Evolutionary conservation across 1,140 invertebrate species (phyloP).

Genomic region (Micrasema minimum): DNA sequence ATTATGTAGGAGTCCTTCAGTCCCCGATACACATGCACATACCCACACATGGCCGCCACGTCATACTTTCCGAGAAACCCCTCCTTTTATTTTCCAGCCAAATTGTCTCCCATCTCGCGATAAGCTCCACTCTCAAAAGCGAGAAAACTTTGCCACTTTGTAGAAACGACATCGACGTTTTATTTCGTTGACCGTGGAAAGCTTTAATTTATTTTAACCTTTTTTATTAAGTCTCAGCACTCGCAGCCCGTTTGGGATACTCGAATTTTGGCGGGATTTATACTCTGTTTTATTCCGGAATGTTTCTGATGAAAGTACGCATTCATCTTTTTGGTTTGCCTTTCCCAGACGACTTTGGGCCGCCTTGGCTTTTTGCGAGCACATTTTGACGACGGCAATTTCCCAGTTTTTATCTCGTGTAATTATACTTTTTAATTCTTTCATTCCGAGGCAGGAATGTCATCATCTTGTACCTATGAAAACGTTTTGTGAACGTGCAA

Average conservation of each 20-base stretch:
- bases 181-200: background rate
- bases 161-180: background rate
- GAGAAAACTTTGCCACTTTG: background rate
- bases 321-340: conserved; percentile 28
- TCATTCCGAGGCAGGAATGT: too few relatives aligned
- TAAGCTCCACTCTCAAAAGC: background rate
- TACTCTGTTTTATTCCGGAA: conserved; percentile 9
- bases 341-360: conserved; percentile 2
- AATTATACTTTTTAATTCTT: conserved; percentile 15
- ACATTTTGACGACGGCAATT: background rate
- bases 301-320: conserved; percentile 25
- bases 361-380: background rate
- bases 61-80: conserved; percentile 1
- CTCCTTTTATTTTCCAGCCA: conserved; percentile 17
- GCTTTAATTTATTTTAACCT: background rate
- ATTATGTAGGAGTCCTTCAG: too few relatives aligned
- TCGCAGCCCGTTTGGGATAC: background rate
- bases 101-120: conserved; percentile 12
- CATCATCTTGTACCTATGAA: too few relatives aligned
- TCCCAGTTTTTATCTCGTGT: conserved; percentile 21
- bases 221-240: background rate
- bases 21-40: too few relatives aligned
- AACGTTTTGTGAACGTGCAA: too few relatives aligned
- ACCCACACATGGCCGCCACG: conserved; percentile 20
- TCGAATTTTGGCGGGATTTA: background rate